Evolutionary conservation across 1,140 invertebrate species (phyloP).

Genomic region (Ceratina japonica): DNA sequence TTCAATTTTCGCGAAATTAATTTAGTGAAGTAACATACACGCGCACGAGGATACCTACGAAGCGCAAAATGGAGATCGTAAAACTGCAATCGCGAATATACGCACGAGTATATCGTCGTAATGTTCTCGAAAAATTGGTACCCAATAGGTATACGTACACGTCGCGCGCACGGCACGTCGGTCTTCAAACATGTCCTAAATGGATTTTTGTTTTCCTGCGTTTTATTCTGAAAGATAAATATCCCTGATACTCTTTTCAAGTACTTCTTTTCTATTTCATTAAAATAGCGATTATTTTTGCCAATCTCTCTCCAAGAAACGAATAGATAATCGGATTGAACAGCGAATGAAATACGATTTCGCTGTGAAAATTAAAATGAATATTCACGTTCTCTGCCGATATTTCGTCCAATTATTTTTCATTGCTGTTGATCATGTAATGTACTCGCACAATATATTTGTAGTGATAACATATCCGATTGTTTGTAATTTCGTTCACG

Average conservation of each 20-base stretch:
- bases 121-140: constrained; percentile 6
- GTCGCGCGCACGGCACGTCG: too few relatives aligned
- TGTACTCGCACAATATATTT: too few relatives aligned
- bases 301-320: too few relatives aligned
- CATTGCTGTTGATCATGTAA: background rate
- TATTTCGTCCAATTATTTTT: background rate
- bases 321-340: too few relatives aligned
- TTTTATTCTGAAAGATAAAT: background rate
- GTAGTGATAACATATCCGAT: background rate
- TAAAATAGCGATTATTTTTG: too few relatives aligned
- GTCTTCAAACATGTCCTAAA: background rate
- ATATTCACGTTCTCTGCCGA: background rate
- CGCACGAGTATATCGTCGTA: background rate
- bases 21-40: background rate
- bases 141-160: too few relatives aligned
- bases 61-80: background rate
- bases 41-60: background rate
- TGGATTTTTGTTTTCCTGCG: background rate
- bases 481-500: background rate
- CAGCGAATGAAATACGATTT: too few relatives aligned
- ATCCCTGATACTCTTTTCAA: background rate
- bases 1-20: constrained; percentile 24
- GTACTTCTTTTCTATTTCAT: too few relatives aligned
- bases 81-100: constrained; percentile 1
- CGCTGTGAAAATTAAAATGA: too few relatives aligned